Evolutionary conservation across 1,140 invertebrate genomes (phyloP), one percentile per base, ranked within the genome.

Genomic region (Goniozus legneri): DNA sequence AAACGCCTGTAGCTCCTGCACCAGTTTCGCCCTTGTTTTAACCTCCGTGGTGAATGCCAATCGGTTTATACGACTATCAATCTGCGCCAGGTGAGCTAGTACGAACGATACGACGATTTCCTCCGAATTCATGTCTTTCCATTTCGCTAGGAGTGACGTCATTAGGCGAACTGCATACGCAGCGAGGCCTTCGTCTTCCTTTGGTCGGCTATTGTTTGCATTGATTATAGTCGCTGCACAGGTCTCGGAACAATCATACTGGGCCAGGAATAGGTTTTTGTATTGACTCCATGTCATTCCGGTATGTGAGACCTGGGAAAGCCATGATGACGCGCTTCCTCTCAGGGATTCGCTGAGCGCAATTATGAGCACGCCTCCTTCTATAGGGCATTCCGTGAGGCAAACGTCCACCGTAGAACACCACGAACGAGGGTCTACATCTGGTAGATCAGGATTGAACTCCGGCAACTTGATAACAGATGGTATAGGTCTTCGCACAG

Each of bases 41-140:
- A 56, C 38, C 12, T 56, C 51, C 12, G 19, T 19, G 3, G 45
- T 49, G 27, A 38, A 51, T 2, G 39, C 47, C 7, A 54, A 16
- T 10, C 37, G 43, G 3, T 44, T 34, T 8, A 57, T 16, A 1
- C 40, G 33, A 7, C 7, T 3, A 13, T 57, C 52, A 34, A 45
- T 34, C 31, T 46, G 40, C 1, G 37, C 21, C 3, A 39, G 8
- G 33, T 57, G 46, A 2, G 51, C 52, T 4, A 57, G 21, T 2
- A 57, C 43, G 4, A 36, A 15, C 12, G 46, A 13, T 2, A 57
- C 42, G 2, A 44, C 33, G 12, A 54, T 54, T 12, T 54, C 8
- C 37, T 54, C 44, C 7, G 14, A 13, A 3, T 2, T 34, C 20
- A 34, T 6, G 13, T 24, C 7, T 31, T 47, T 10, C 33, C 44